Evolutionary conservation across 2,888 invertebrate species (phyloP), one percentile per base, ranked within the genome.

Genomic region (Zootermopsis nevadensis): DNA sequence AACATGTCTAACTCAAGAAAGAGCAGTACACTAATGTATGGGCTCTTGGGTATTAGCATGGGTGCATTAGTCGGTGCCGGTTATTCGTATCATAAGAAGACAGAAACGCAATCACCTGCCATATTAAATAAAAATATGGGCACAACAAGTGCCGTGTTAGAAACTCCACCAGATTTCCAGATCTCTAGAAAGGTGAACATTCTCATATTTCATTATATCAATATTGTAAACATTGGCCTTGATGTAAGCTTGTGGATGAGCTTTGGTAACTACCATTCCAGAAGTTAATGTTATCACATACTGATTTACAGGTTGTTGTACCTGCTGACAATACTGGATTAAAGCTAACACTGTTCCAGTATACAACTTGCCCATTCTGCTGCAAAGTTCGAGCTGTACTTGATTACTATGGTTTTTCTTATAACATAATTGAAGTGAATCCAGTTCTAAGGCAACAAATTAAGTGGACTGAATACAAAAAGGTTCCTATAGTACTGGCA

Each of bases 351-450:
- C 91, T 99, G 30, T 99, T 96, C 88, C 99, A 99, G 91, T 99
- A 98, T 89, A 96, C 98, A 87, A 98, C 98, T 0, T 99, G 99
- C 88, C 99, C 99, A 0, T 99, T 99, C 89, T 99, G 99, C 90
- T 98, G 98, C 88, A 99, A 99, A 91, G 95, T 95, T 12, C 92
- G 98, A 84, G 95, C 97, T 0, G 96, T 95, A 89, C 91, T 99
- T 22, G 99, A 99, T 89, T 97, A 95, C 87, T 94, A 95, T 89
- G 98, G 99, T 1, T 93, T 99, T 83, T 96, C 97, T 0, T 99
- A 99, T 89, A 95, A 99, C 87, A 93, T 99, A 12, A 95, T 99
- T 4, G 99, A 99, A 91, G 99, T 99, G 0, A 98, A 99, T 90
- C 98, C 99, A 19, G 97, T 99, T 0, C 91, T 98, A 0, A 92